phyloP scores from a whole-genome alignment of 2,888 invertebrate species.

The Sinelater perroti region DNA sequence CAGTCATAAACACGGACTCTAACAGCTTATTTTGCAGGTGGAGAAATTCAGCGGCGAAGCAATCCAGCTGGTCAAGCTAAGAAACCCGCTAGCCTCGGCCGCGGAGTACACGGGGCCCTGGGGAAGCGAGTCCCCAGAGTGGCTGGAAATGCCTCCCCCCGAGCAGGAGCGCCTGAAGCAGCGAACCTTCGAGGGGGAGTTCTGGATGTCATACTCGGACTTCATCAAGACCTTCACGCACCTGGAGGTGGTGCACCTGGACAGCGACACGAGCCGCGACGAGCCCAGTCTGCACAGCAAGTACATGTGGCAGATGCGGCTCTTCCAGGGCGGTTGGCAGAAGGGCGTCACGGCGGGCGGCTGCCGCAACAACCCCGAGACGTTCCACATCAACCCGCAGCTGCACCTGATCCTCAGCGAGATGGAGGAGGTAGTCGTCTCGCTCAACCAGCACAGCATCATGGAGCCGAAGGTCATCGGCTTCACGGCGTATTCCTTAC shows the following conservation, averaged over 20 bases:
- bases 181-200: slow-evolving; percentile 59
- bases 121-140: slow-evolving; percentile 74
- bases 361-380: slow-evolving; percentile 88
- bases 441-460: slow-evolving; percentile 87
- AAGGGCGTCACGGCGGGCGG: slow-evolving; percentile 89
- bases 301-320: slow-evolving; percentile 86
- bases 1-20: too few relatives aligned
- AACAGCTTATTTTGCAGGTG: too few relatives aligned
- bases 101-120: slow-evolving; percentile 76
- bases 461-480: slow-evolving; percentile 94
- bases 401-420: slow-evolving; percentile 81
- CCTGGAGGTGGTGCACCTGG: slow-evolving; percentile 85
- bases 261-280: slow-evolving; percentile 85
- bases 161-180: slow-evolving; percentile 76
- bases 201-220: slow-evolving; percentile 82
- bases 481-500: slow-evolving; percentile 83
- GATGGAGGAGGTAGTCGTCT: slow-evolving; percentile 83
- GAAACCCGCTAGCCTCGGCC: slow-evolving; percentile 72
- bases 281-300: slow-evolving; percentile 82
- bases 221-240: slow-evolving; percentile 84
- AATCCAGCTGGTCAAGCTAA: slow-evolving; percentile 74
- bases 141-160: slow-evolving; percentile 78
- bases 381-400: slow-evolving; percentile 94
- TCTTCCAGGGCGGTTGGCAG: slow-evolving; percentile 88
- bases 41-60: slow-evolving; percentile 77